Percentiles rank a stretch among this genome's conserved stretches.
Conservation (phyloP, 1,140 invertebrate genomes). For the Callitettix versicolor region DNA sequence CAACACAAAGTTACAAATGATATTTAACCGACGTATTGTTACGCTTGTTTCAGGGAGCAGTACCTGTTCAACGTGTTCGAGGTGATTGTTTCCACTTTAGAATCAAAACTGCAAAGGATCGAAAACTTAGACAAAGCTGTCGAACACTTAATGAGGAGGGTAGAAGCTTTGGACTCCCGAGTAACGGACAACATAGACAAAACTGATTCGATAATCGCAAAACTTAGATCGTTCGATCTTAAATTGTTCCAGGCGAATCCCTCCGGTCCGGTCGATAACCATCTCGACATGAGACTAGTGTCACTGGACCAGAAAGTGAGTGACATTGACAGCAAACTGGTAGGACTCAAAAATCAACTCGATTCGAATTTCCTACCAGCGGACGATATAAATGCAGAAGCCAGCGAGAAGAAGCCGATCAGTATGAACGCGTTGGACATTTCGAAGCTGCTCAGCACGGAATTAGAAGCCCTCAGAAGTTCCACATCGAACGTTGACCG, state of each 20-base stretch:
- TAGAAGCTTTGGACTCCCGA: slow-evolving; percentile 65
- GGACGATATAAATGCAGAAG: slow-evolving; percentile 72
- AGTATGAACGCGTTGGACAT: slow-evolving; percentile 62
- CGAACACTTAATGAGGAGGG: slow-evolving; percentile 69
- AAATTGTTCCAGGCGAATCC: slow-evolving; percentile 51
- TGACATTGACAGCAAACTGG: slow-evolving; percentile 66
- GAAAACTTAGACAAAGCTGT: slow-evolving; percentile 78
- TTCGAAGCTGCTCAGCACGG: slow-evolving; percentile 62
- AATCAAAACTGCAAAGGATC: slow-evolving; percentile 74
- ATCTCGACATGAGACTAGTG: slow-evolving; percentile 49
- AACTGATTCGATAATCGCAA: slow-evolving; percentile 66
- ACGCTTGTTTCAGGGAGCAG: slow-evolving; percentile 65
- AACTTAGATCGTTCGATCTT: slow-evolving; percentile 56
- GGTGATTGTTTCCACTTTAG: slow-evolving; percentile 73
- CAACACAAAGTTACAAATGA: no score
- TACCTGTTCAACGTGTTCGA: slow-evolving; percentile 81
- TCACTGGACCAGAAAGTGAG: slow-evolving; percentile 69
- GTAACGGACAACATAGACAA: slow-evolving; percentile 74
- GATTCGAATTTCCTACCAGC: slow-evolving; percentile 67
- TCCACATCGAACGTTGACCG: slow-evolving; percentile 67
- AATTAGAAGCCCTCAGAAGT: slow-evolving; percentile 59
- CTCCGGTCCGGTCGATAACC: slow-evolving; percentile 29
- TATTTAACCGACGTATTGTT: no score
- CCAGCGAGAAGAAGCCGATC: slow-evolving; percentile 71
- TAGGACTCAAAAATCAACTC: slow-evolving; percentile 64